Evolutionary conservation across 2,797 vertebrate species (phyloP), one percentile per base, ranked within the genome.

Genomic region (Darevskia mixta): DNA sequence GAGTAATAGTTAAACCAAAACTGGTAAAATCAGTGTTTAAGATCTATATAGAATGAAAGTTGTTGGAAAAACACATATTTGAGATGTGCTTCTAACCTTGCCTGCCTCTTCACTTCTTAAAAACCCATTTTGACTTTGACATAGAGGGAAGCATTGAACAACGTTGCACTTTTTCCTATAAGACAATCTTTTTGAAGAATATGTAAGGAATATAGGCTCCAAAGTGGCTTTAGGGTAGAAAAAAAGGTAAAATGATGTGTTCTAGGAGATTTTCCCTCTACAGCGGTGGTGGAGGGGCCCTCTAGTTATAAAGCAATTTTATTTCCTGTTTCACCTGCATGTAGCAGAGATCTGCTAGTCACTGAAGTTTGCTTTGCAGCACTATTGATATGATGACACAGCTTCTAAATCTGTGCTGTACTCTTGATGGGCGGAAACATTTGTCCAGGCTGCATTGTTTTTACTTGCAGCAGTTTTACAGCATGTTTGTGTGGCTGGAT

Each of bases 331-430:
- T 88, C 43, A 32, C 27, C 29, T 73, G 13, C 29, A 73, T 88
- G 67, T 41, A 79, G 23, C 82, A 84, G 87, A 84, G 49, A 81
- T 87, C 79, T 82, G 69, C 86, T 87, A 81, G 86, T 61, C 69
- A 75, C 86, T 75, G 55, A 87, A 87, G 79, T 79, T 81, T 82
- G 49, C 55, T 82, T 45, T 82, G 79, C 79, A 64, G 79, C 29
- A 75, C 55, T 35, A 23, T 82, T 75, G 69, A 61, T 81, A 82
- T 81, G 79, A 87, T 87, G 86, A 87, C 55, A 75, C 79, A 87
- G 69, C 67, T 82, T 75, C 69, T 82, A n/a, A 81, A 87, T 61
- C 79, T 43, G 20, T 0, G 18, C 20, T 32, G 15, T 32, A 17
- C 8, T 55, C 67, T 35, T 43, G 69, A 41, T 43, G 18, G 49